phyloP scores from a whole-genome alignment of 1,140 invertebrate genomes.

The Cyclina sinensis region DNA sequence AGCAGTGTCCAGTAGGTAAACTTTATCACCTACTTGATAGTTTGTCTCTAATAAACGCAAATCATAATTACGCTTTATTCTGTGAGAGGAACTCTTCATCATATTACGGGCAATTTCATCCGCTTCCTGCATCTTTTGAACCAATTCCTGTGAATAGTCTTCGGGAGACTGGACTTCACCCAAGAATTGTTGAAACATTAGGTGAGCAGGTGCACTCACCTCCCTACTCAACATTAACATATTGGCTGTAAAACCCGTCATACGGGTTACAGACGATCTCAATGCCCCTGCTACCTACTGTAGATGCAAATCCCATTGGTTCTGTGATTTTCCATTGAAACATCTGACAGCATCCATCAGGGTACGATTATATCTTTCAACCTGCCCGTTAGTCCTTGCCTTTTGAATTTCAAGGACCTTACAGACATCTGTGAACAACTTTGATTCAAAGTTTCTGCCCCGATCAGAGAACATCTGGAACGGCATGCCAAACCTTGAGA shows the following conservation, averaged over 20 bases:
- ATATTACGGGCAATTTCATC: neutral
- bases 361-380: constrained; percentile 75
- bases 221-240: constrained; percentile 29
- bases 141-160: neutral
- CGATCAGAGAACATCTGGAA: neutral
- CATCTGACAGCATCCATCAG: constrained; percentile 39
- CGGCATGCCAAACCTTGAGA: neutral
- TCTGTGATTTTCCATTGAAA: constrained; percentile 29
- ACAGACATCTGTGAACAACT: neutral
- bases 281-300: constrained; percentile 26
- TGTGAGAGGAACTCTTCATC: neutral
- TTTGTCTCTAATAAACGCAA: neutral
- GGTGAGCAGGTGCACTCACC: constrained; percentile 26
- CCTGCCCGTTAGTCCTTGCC: constrained; percentile 78
- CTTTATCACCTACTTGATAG: constrained; percentile 24
- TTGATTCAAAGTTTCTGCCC: constrained; percentile 10
- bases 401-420: constrained; percentile 67
- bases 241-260: neutral
- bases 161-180: neutral
- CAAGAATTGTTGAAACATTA: constrained; percentile 6
- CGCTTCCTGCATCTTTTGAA: neutral
- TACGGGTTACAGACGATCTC: constrained; percentile 13
- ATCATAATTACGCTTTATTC: constrained; percentile 34
- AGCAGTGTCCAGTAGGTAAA: constrained; percentile 2
- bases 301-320: neutral